Evolutionary conservation across 2,113 vertebrate genomes (phyloP), one percentile per base, ranked within the genome.

Genomic region (Lasiurus cinereus): DNA sequence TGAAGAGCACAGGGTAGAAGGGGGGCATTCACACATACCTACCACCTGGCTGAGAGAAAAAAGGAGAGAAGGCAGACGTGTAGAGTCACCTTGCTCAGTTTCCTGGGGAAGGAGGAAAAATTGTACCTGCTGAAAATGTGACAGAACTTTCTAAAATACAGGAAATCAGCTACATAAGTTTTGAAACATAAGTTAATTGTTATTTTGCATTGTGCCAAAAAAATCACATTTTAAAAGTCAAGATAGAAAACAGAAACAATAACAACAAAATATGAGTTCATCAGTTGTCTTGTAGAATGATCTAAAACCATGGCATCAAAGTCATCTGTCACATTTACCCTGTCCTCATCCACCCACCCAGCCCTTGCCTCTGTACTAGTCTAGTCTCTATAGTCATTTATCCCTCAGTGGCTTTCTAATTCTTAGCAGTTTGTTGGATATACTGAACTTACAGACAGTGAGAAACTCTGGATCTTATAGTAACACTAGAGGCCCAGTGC

Each of bases 171-270:
- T 50, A 86, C 13, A 36, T 72, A 88, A 24, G 72, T 46, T 54
- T 76, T 54, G 33, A 84, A 94, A 89, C 4, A 21, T 48, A 64
- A 89, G 31, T 62, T 82, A 85, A 56, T 18, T 36, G 54, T 87
- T 88, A 56, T 77, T 96, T 88, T 93, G 1, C 22, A 78, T 74
- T 73, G n/a, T 77, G 59, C 64, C 66, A 56, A 72, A 77, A 46
- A 95, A 83, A 48, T 33, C 78, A 76, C 73, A 86, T 29, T 80
- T 88, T 2, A 78, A 64, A 90, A 93, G 59, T 54, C 13, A 93
- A 77, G 33, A 67, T 33, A 59, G 39, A 78, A 73, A 94, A 86
- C 8, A 79, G 89, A 93, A 95, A 83, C 29, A 88, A 82, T 50
- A 90, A 88, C 24, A 86, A 52, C 31, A 74, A 92, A 90, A 10